Evolutionary conservation across 2,888 invertebrate species (phyloP).

Genomic region (Agelastica alni): DNA sequence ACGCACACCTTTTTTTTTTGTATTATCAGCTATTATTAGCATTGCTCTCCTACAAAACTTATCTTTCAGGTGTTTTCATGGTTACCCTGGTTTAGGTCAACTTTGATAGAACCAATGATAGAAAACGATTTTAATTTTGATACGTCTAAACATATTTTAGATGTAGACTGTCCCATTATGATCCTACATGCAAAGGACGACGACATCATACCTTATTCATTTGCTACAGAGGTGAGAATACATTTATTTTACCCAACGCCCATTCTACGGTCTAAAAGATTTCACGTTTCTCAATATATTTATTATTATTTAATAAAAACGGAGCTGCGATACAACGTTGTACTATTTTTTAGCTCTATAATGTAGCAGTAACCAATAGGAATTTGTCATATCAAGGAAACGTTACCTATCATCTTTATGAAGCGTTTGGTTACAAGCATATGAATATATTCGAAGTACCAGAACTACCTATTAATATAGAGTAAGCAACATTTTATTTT

Average conservation of each 20-base stretch:
- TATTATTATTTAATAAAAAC: too few species aligned
- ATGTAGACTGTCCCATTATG: slow-evolving; percentile 74
- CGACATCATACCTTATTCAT: slow-evolving; percentile 76
- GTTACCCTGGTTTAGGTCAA: slow-evolving; percentile 81
- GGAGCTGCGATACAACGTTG: too few species aligned
- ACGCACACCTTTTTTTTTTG: too few species aligned
- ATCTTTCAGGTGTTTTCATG: slow-evolving; percentile 70
- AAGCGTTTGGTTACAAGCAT: slow-evolving; percentile 73
- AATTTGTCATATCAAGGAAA: slow-evolving; percentile 61
- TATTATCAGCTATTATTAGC: too few species aligned
- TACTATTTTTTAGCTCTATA: slow-evolving; percentile 72
- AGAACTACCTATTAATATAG: slow-evolving; percentile 70
- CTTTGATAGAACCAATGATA: slow-evolving; percentile 77
- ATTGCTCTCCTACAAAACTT: too few species aligned
- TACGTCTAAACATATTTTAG: slow-evolving; percentile 72
- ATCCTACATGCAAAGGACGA: slow-evolving; percentile 94
- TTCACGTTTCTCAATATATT: too few species aligned
- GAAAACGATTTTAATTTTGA: slow-evolving; percentile 74
- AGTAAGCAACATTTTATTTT: slow-evolving; percentile 58
- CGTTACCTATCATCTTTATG: slow-evolving; percentile 74
- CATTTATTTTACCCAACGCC: too few species aligned
- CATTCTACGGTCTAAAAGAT: too few species aligned
- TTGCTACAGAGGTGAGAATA: slow-evolving; percentile 75
- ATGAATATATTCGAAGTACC: slow-evolving; percentile 81
- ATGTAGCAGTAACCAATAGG: slow-evolving; percentile 64